Percentiles rank a stretch among this genome's conserved stretches.
Evolutionary conservation across 2,113 vertebrate genomes (phyloP).

Genomic region (Sylvia atricapilla): DNA sequence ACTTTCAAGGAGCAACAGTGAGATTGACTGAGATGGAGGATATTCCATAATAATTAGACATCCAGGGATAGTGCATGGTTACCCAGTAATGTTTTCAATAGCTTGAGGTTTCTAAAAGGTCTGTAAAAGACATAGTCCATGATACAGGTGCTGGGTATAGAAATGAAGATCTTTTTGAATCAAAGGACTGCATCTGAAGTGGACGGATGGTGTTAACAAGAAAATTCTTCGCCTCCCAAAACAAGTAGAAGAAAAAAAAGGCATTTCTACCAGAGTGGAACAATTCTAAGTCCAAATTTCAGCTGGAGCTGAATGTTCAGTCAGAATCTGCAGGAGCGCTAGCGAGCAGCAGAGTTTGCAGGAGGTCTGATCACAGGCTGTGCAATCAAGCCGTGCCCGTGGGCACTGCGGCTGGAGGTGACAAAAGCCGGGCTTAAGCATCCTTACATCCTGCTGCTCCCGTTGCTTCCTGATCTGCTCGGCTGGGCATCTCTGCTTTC

Average conservation of each 20-base stretch:
- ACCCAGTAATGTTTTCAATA: not conserved
- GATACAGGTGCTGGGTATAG: not conserved
- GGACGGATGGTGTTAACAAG: not conserved
- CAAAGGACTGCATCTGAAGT: not conserved
- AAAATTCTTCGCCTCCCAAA: not conserved
- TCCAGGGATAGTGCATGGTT: accelerated
- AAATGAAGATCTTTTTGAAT: not conserved
- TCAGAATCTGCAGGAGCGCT: not conserved
- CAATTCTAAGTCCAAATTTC: not conserved
- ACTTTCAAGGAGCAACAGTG: accelerated
- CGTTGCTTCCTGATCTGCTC: not conserved
- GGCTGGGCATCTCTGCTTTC: not conserved
- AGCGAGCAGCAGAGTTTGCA: not conserved
- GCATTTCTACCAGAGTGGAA: not conserved
- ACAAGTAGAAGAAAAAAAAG: not conserved
- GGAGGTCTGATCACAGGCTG: not conserved
- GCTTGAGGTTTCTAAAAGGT: not conserved
- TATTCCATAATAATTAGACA: not conserved
- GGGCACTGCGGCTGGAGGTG: not conserved
- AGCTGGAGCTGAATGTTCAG: not conserved
- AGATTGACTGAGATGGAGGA: not conserved
- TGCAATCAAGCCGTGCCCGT: not conserved
- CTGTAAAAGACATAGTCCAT: not conserved
- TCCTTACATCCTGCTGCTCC: not conserved
- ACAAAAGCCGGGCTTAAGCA: not conserved